Evolutionary conservation across 2,888 invertebrate genomes (phyloP).

Genomic region (Oxycera nigricornis): DNA sequence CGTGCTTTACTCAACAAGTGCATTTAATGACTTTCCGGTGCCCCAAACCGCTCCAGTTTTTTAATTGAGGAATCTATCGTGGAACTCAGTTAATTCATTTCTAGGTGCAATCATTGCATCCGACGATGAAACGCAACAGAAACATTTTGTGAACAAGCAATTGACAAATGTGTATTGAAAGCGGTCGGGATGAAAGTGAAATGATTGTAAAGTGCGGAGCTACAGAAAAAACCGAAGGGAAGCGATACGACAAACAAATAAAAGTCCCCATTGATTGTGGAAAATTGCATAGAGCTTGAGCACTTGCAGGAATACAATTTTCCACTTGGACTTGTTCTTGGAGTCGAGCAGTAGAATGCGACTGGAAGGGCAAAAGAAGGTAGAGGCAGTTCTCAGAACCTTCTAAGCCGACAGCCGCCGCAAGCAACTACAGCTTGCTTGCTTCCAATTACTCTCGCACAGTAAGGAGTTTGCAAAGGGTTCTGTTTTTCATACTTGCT

Average conservation of each 20-base stretch:
- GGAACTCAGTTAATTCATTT: too few relatives aligned
- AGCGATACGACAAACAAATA: constrained; percentile 49
- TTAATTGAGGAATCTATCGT: too few relatives aligned
- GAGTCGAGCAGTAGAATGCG: constrained; percentile 8
- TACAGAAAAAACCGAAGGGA: constrained; percentile 36
- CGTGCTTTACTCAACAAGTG: too few relatives aligned
- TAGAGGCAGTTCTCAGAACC: background rate
- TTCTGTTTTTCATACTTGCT: constrained; percentile 11
- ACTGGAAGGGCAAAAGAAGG: background rate
- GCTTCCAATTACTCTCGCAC: constrained; percentile 44
- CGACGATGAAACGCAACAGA: background rate
- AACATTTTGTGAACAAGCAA: background rate
- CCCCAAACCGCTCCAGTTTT: too few relatives aligned
- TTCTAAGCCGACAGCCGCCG: constrained; percentile 37
- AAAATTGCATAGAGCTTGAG: constrained; percentile 44
- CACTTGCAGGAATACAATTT: constrained; percentile 49
- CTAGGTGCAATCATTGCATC: constrained; percentile 1
- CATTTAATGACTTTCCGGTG: background rate
- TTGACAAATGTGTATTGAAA: background rate
- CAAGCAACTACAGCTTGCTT: constrained; percentile 40
- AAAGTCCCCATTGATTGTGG: constrained; percentile 47
- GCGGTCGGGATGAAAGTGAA: constrained; percentile 21
- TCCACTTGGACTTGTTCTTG: constrained; percentile 47
- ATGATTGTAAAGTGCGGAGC: background rate
- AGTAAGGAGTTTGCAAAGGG: constrained; percentile 12